phyloP scores from a whole-genome alignment of 2,888 invertebrate species.

The Gnatocerus cornutus region DNA sequence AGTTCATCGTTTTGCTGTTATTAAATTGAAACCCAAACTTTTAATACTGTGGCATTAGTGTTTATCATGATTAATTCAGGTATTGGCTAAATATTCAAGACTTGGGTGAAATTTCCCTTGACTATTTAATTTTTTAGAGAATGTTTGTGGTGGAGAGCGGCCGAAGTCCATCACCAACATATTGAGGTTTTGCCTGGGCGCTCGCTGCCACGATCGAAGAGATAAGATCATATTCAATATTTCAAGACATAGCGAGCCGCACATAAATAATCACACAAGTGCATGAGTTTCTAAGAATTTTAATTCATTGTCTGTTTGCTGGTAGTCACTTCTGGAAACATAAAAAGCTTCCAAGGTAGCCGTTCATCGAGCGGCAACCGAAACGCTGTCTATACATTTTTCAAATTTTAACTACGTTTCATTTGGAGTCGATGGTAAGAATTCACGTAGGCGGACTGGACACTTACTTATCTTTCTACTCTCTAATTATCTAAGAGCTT shows the following conservation, averaged over 20 bases:
- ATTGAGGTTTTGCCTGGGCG: constrained; percentile 43
- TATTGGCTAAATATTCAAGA: no score
- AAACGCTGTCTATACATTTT: constrained; percentile 58
- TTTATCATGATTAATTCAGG: constrained; percentile 1
- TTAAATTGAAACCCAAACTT: background rate
- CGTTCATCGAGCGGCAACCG: constrained; percentile 54
- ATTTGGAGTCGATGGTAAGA: constrained; percentile 48
- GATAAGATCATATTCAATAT: constrained; percentile 66
- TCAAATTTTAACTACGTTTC: constrained; percentile 58
- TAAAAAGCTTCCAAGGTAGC: constrained; percentile 60
- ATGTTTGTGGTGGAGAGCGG: background rate
- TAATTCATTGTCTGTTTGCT: constrained; percentile 63
- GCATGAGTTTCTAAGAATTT: constrained; percentile 66
- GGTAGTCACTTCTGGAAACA: constrained; percentile 61
- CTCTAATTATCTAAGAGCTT: constrained; percentile 69
- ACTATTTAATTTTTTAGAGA: background rate
- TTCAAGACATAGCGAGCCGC: constrained; percentile 61
- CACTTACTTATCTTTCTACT: constrained; percentile 67
- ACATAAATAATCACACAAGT: constrained; percentile 66
- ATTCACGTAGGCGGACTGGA: constrained; percentile 61
- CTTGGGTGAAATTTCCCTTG: no score
- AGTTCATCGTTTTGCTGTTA: constrained; percentile 1
- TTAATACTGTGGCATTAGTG: background rate
- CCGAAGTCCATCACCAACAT: constrained; percentile 26
- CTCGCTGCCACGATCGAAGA: constrained; percentile 55